These are phyloP conservation scores for Grallaria varia DNA, from an alignment of 2,113 vertebrate species.

Conservation along the genomic window DNA sequence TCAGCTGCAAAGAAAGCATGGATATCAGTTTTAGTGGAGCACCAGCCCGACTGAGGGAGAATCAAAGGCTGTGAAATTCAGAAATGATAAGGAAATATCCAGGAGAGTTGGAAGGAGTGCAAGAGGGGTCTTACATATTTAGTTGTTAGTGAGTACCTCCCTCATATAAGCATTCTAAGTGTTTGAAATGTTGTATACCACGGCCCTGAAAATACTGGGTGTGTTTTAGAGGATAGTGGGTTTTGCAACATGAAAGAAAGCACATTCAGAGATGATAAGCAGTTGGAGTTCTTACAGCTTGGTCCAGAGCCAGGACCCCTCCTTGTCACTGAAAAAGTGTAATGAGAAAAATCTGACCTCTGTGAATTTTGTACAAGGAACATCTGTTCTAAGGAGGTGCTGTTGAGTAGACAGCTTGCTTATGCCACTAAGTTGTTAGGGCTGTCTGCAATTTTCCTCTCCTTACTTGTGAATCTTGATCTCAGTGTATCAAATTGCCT, in stretches of 20 bases:
- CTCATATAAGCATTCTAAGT: neutral
- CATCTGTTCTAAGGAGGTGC: neutral
- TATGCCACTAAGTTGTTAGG: neutral
- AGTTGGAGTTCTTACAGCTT: neutral
- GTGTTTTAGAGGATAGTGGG: neutral
- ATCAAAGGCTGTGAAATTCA: neutral
- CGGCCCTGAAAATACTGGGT: neutral
- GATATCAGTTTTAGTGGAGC: neutral
- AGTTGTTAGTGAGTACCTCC: neutral
- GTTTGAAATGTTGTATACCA: neutral
- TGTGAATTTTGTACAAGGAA: neutral
- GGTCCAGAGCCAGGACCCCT: neutral
- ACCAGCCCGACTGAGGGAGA: neutral
- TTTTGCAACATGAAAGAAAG: neutral
- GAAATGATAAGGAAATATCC: neutral
- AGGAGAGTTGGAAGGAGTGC: neutral
- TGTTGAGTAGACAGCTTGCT: neutral
- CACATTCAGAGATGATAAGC: neutral
- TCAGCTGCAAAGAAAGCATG: neutral
- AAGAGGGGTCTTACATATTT: neutral
- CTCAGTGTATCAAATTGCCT: neutral
- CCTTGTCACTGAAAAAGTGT: neutral
- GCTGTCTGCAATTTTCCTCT: neutral
- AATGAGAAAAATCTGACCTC: slow-evolving; percentile 19
- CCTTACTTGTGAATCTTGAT: neutral